Base-by-base conservation (phyloP, 2,113 vertebrate species). In the Microtus pennsylvanicus region DNA sequence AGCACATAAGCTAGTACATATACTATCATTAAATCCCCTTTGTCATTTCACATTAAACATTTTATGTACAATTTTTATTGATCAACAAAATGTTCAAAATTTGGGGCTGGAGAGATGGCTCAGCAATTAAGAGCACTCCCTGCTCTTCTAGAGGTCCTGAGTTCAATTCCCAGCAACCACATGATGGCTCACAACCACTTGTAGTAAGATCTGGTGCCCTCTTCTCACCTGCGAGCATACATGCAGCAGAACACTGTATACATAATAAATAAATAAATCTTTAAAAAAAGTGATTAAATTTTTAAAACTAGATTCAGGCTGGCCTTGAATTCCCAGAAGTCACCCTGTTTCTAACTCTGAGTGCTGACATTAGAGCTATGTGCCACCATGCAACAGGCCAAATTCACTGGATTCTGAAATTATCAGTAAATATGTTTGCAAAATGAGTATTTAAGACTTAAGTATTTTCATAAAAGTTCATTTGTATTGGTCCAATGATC, bases 361-460 rank as follows among this genome's bases (percentile, higher is more conserved):
- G 50, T 35, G 30, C 50, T 30, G 7, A 4, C 19, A 80, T 55
- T 81, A n/a, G 50, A n/a, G 33, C 10, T n/a, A 22, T n/a, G 35
- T 24, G 17, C 33, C 33, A 58, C 35, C 33, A 81, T 58, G 33
- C 19, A 82, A 21, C 33, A 82, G 21, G 22, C 35, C 38, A 58
- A 58, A 58, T 82, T 82, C 58, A 82, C 3, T 61, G 21, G 35
- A 38, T 61, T 82, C 21, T 38, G 58, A 82, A 82, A n/a, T 82
- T 82, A 82, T 82, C 55, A 58, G 21, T 61, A 38, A 61, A 38
- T 61, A 78, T 4, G 89, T 82, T 67, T 96, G 26, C 38, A 93
- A 93, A 91, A 89, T 89, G 26, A 65, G 13, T 58, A 80, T 65
- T 89, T 94, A 95, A 94, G 14, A 85, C 63, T 89, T 93, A 91